These are phyloP conservation scores for Rhinolophus ferrumequinum DNA, from an alignment of 2,113 vertebrate genomes.

Conservation along the genomic window DNA sequence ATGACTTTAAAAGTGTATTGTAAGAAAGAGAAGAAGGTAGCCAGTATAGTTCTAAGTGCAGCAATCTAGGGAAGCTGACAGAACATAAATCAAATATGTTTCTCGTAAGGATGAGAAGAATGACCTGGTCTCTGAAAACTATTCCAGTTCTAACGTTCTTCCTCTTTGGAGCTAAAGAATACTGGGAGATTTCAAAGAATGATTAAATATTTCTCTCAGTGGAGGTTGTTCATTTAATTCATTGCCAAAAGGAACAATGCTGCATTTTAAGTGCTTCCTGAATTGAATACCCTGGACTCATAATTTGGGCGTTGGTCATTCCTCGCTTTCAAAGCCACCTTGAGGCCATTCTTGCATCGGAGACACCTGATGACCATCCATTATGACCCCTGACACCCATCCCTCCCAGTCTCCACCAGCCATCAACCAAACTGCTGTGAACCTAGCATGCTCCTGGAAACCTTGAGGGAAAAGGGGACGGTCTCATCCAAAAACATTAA, in stretches of 20 bases:
- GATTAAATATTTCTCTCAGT: neutral
- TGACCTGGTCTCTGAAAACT: neutral
- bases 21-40: neutral
- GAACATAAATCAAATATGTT: constrained; percentile 30
- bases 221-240: constrained; percentile 13
- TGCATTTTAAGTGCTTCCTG: constrained; percentile 14
- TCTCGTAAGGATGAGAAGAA: constrained; percentile 24
- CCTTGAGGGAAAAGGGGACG: neutral
- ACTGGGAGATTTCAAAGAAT: neutral
- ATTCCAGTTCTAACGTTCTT: neutral
- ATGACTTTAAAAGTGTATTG: neutral
- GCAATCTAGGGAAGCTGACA: neutral
- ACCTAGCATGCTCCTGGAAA: neutral
- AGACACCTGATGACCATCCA: neutral
- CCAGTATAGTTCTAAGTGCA: neutral
- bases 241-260: constrained; percentile 32
- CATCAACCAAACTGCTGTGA: neutral
- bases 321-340: neutral
- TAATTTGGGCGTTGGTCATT: neutral
- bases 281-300: constrained; percentile 31
- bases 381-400: neutral
- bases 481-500: neutral
- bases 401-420: neutral
- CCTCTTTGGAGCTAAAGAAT: neutral
- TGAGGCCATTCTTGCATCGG: neutral